phyloP scores from a whole-genome alignment of 2,888 invertebrate species.

The Geotrupes spiniger region DNA sequence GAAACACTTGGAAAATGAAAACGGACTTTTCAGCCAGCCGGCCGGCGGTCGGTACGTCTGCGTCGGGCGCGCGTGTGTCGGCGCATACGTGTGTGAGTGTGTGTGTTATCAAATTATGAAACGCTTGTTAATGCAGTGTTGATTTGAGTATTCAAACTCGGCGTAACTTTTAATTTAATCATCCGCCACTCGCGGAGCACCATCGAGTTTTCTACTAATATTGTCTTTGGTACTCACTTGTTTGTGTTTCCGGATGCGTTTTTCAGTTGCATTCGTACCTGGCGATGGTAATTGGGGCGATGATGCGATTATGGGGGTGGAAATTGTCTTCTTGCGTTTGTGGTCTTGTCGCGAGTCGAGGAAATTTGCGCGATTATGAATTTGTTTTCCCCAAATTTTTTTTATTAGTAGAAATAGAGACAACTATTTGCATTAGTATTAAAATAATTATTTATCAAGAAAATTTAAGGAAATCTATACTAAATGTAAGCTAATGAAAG shows the following conservation, averaged over 20 bases:
- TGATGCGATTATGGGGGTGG: too few relatives aligned
- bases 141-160: slow-evolving; percentile 45
- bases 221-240: slow-evolving; percentile 23
- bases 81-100: slow-evolving; percentile 22
- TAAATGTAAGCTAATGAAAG: too few relatives aligned
- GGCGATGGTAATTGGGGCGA: too few relatives aligned
- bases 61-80: not conserved
- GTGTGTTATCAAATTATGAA: slow-evolving; percentile 43
- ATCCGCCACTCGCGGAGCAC: slow-evolving; percentile 24
- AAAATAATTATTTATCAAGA: too few relatives aligned
- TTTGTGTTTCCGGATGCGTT: not conserved
- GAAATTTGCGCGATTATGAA: too few relatives aligned
- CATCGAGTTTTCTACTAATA: slow-evolving; percentile 30
- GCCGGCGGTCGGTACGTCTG: not conserved
- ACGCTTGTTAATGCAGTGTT: slow-evolving; percentile 43
- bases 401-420: too few relatives aligned
- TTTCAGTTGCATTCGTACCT: too few relatives aligned
- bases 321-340: too few relatives aligned
- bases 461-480: too few relatives aligned
- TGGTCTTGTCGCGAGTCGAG: too few relatives aligned
- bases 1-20: slow-evolving; percentile 37
- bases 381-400: too few relatives aligned
- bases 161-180: slow-evolving; percentile 44
- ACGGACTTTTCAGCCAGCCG: slow-evolving; percentile 33
- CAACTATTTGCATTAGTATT: too few relatives aligned